These are phyloP conservation scores for Helleia helle DNA, from an alignment of 2,888 invertebrate species.

Conservation along the genomic window DNA sequence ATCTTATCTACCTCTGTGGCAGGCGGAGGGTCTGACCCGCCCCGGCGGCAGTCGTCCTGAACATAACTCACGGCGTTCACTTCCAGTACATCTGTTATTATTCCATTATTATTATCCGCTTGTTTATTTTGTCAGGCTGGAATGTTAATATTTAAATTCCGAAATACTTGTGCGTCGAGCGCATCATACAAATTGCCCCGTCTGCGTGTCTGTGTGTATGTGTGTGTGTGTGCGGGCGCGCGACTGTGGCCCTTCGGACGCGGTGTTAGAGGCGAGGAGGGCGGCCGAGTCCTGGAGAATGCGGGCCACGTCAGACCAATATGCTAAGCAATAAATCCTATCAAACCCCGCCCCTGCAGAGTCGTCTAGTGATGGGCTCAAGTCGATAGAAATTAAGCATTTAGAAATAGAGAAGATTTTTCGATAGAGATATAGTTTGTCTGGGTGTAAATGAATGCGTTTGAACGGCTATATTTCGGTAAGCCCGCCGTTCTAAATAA, in stretches of 20 bases:
- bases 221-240: constrained; percentile 9
- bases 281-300: neutral
- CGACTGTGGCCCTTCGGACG: constrained; percentile 12
- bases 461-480: too few species aligned
- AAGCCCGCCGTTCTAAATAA: too few species aligned
- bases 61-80: too few species aligned
- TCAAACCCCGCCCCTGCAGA: constrained; percentile 38
- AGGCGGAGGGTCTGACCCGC: too few species aligned
- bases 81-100: constrained; percentile 5
- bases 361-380: constrained; percentile 27
- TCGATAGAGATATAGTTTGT: too few species aligned
- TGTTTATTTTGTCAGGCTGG: constrained; percentile 7
- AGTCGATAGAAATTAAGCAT: too few species aligned
- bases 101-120: neutral
- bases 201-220: too few species aligned
- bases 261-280: constrained; percentile 12
- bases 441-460: too few species aligned
- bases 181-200: constrained; percentile 14
- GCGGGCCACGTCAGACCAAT: constrained; percentile 42
- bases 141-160: constrained; percentile 8
- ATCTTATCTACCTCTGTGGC: too few species aligned
- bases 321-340: constrained; percentile 55
- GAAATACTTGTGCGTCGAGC: constrained; percentile 29
- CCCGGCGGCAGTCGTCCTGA: too few species aligned
- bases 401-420: too few species aligned